A percentile compares a stretch with the other conserved stretches of the same genome.
phyloP scores from a whole-genome alignment of 2,888 invertebrate species.

The Tuberolachnus salignus region DNA sequence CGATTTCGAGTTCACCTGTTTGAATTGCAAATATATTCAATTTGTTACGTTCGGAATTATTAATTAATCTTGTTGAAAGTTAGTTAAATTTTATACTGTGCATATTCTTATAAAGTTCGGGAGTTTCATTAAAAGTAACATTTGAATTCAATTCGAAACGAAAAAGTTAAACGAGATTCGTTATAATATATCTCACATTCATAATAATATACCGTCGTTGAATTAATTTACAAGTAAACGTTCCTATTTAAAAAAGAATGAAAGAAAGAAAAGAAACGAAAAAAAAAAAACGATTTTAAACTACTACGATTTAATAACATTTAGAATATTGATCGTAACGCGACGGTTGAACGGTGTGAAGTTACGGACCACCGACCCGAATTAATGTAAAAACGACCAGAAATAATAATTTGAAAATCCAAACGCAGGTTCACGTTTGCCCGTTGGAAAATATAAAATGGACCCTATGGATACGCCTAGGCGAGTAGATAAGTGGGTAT shows the following conservation, averaged over 20 bases:
- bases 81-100: slow-evolving; percentile 13
- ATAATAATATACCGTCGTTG: not conserved
- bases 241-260: not conserved
- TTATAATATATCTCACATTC: not conserved
- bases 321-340: too few species aligned
- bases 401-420: too few species aligned
- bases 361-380: too few species aligned
- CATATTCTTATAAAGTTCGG: not conserved
- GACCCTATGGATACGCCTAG: too few species aligned
- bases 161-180: not conserved
- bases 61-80: slow-evolving; percentile 26
- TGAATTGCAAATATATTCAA: slow-evolving; percentile 42
- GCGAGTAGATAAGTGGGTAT: too few species aligned
- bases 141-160: not conserved
- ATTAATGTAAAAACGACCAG: too few species aligned
- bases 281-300: too few species aligned
- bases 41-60: slow-evolving; percentile 23
- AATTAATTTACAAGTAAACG: not conserved
- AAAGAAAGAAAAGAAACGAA: too few species aligned
- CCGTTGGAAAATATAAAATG: too few species aligned
- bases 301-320: too few species aligned
- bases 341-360: too few species aligned
- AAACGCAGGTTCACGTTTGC: too few species aligned
- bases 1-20: slow-evolving; percentile 28
- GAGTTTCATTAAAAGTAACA: slow-evolving; percentile 26